A percentile compares a stretch with the other conserved stretches of the same genome.
phyloP scores from a whole-genome alignment of 2,113 vertebrate species.

The Crocuta crocuta region DNA sequence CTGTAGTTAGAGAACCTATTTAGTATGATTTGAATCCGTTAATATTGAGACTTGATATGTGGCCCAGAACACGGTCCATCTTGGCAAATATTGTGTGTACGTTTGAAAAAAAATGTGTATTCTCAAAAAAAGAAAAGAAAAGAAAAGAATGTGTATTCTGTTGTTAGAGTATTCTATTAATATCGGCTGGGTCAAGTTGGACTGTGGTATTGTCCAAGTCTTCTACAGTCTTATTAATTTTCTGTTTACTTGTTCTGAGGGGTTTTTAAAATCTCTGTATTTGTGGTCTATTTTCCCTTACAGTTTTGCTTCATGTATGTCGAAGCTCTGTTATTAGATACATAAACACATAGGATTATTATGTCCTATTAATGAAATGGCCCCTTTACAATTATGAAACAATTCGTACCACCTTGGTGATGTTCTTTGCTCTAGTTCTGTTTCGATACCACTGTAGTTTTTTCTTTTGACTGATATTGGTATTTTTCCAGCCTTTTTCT shows the following conservation, averaged over 20 bases:
- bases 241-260: neutral
- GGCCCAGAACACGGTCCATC: neutral
- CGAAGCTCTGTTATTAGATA: neutral
- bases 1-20: constrained; percentile 34
- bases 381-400: neutral
- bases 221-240: neutral
- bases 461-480: neutral
- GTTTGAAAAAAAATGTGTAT: neutral
- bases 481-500: neutral
- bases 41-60: constrained; percentile 36
- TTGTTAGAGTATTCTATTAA: neutral
- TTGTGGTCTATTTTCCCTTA: neutral
- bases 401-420: neutral
- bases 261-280: neutral
- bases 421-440: neutral
- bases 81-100: constrained; percentile 32
- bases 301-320: neutral
- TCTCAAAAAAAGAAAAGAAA: neutral
- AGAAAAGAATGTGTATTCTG: neutral
- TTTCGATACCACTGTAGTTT: neutral
- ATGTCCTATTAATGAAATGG: neutral
- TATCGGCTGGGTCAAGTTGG: neutral
- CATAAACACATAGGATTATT: neutral
- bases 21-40: constrained; percentile 39
- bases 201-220: neutral